A percentile compares a stretch with the other conserved stretches of the same genome.
phyloP scores from a whole-genome alignment of 2,113 vertebrate genomes.

The Manacus vitellinus region DNA sequence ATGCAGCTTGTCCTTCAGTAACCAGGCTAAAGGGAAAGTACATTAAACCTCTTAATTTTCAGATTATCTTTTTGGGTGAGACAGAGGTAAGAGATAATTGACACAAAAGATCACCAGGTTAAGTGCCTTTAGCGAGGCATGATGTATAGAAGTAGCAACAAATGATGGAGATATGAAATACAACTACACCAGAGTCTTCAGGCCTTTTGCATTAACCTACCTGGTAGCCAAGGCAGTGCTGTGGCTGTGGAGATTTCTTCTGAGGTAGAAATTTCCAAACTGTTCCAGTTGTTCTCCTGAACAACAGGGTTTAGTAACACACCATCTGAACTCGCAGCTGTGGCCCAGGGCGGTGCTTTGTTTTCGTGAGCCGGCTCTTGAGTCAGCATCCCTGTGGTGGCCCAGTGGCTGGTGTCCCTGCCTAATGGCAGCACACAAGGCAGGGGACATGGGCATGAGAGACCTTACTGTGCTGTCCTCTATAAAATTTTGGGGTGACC shows the following conservation, averaged over 20 bases:
- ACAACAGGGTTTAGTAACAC: background rate
- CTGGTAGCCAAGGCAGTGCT: background rate
- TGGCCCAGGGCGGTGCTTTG: rapidly evolving
- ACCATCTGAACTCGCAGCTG: background rate
- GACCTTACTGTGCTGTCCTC: background rate
- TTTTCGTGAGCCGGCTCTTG: rapidly evolving
- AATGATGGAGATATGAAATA: rapidly evolving
- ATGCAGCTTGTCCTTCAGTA: background rate
- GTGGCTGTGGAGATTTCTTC: background rate
- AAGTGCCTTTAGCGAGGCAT: background rate
- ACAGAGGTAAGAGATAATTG: background rate
- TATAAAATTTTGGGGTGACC: background rate
- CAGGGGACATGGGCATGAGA: rapidly evolving
- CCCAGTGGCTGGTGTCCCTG: background rate
- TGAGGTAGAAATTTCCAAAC: background rate
- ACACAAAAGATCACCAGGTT: background rate
- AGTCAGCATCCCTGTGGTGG: background rate
- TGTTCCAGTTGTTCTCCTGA: background rate
- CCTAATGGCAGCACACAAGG: rapidly evolving
- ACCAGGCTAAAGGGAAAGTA: background rate
- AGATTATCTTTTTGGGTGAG: background rate
- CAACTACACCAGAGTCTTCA: background rate
- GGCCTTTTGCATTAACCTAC: background rate
- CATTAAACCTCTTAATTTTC: background rate
- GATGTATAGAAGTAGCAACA: background rate